Base-by-base conservation (phyloP, 2,113 vertebrate genomes). In the Phaethornis superciliosus region DNA sequence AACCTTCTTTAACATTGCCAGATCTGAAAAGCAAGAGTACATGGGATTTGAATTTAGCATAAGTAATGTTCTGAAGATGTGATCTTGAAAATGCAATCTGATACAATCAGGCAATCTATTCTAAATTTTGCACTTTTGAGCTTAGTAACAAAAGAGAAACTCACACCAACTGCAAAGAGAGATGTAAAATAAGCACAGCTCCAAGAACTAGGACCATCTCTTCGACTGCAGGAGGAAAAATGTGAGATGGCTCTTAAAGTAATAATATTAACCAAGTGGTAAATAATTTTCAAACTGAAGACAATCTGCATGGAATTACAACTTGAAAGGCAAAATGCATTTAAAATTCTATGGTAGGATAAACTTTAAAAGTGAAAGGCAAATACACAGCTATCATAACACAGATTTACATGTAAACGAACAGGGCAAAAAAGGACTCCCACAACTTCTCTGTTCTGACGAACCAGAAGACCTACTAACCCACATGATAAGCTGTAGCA, bases 1-100 rank as follows among this genome's bases (percentile, higher is more conserved):
- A 99, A 19, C 98, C 98, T 96, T 98, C 99, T 63, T 96, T 97
- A 95, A 99, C 98, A 23, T 85, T 96, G n/a, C 98, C 97, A 7
- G 98, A 99, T 96, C 99, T 99, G 94, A 83, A 97, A 97, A 93
- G 77, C 33, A 95, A 87, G 62, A 88, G 81, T 71, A 86, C 64
- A 90, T 4, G 5, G 30, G 44, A 54, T 37, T 17, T 87, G 47
- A 93, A 70, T 89, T 96, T 17, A 88, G 33, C 72, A 19, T 24
- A 64, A 75, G 32, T 44, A 59, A 79, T 18, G 33, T 28, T 70
- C 77, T 81, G 46, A 65, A 16, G 49, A 56, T 55, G 40, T 26
- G n/a, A 59, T 32, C n/a, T 90, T 54, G 89, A 30, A 93, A 94
- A 30, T 27, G 15, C 30, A 89, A 4, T 54, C 22, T 89, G 42